Evolutionary conservation across 1,140 invertebrate species (phyloP).

Genomic region (Drosophila triauraria): DNA sequence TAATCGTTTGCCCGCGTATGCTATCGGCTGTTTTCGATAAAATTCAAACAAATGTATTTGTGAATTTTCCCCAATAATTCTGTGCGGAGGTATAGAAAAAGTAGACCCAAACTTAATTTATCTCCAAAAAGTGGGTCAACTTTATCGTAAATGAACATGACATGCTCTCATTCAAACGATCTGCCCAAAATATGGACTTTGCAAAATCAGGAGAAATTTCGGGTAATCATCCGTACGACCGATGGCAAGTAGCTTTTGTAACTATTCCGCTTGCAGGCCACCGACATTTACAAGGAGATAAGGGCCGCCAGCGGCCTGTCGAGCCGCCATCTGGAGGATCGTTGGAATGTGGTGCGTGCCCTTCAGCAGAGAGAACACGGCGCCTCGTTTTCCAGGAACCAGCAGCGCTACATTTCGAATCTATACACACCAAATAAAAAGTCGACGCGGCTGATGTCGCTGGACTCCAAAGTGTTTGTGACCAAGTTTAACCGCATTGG

Average conservation of each 20-base stretch:
- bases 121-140: conserved; percentile 22
- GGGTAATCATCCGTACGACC: conserved; percentile 52
- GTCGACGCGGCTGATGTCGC: conserved; percentile 87
- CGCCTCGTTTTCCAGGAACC: conserved; percentile 63
- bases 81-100: too few relatives aligned
- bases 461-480: conserved; percentile 90
- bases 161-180: conserved; percentile 38
- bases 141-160: conserved; percentile 62
- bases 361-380: conserved; percentile 58
- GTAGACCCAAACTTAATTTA: too few relatives aligned
- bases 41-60: too few relatives aligned
- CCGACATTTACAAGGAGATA: conserved; percentile 74
- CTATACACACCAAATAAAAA: conserved; percentile 89
- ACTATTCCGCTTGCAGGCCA: conserved; percentile 39
- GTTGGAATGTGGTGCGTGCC: conserved; percentile 62
- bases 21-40: too few relatives aligned
- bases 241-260: conserved; percentile 1
- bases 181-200: conserved; percentile 71
- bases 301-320: conserved; percentile 38
- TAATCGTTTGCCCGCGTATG: not conserved
- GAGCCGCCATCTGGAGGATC: conserved; percentile 22
- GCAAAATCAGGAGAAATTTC: conserved; percentile 75
- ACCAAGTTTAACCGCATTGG: conserved; percentile 91
- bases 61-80: too few relatives aligned
- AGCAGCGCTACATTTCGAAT: conserved; percentile 86